Evolutionary conservation across 2,888 invertebrate species (phyloP).

Genomic region (Globia sparganii): DNA sequence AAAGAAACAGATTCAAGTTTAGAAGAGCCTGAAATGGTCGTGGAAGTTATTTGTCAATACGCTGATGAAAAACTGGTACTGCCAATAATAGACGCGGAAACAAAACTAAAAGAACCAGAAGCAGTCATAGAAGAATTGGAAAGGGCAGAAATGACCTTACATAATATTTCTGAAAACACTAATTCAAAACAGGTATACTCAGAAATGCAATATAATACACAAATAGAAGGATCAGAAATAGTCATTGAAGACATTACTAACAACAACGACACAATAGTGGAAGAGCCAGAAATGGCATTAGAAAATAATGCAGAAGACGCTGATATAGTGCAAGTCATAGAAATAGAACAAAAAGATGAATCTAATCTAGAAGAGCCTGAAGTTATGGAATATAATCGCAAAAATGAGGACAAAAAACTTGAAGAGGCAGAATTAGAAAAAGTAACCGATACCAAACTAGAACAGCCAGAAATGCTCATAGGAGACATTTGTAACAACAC

Average conservation of each 20-base stretch:
- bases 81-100: background rate
- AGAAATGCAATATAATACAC: background rate
- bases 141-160: background rate
- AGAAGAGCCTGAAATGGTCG: conserved; percentile 34
- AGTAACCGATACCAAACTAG: background rate
- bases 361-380: background rate
- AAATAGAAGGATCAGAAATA: background rate
- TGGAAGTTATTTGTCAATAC: conserved; percentile 44
- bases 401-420: background rate
- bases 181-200: background rate
- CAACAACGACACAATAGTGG: background rate
- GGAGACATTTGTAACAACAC: background rate
- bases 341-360: background rate
- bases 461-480: background rate
- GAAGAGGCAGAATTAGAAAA: background rate
- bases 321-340: background rate
- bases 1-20: conserved; percentile 7
- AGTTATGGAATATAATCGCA: background rate
- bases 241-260: background rate
- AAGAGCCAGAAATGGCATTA: background rate
- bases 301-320: background rate
- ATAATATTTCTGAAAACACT: background rate
- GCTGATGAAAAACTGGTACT: conserved; percentile 27
- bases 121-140: background rate
- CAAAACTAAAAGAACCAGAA: background rate